phyloP scores from a whole-genome alignment of 2,797 vertebrate genomes.

The Ctenopoma multispine region DNA sequence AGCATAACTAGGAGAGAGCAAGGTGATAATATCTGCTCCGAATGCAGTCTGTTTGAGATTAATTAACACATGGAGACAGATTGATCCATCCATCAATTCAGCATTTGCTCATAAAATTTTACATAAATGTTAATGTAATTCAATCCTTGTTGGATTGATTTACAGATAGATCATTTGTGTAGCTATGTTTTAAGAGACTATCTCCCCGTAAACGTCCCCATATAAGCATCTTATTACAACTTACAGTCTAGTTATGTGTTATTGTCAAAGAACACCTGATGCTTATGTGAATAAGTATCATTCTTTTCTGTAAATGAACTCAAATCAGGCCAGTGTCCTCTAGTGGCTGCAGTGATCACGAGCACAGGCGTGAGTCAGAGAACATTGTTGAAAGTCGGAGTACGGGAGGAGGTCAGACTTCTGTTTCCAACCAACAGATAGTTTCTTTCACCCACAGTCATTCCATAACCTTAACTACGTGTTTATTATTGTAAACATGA shows the following conservation, averaged over 20 bases:
- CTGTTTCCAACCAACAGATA: too few species aligned
- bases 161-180: not conserved
- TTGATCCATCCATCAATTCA: not conserved
- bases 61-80: slow-evolving; percentile 3
- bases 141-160: not conserved
- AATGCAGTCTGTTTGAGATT: slow-evolving; percentile 3
- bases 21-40: slow-evolving; percentile 12
- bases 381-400: too few species aligned
- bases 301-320: too few species aligned
- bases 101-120: not conserved
- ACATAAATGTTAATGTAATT: not conserved
- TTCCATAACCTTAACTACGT: not conserved
- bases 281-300: too few species aligned
- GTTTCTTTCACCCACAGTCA: not conserved
- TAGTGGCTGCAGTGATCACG: too few species aligned
- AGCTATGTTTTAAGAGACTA: not conserved
- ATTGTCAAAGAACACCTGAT: too few species aligned
- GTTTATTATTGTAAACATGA: not conserved
- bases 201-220: too few species aligned
- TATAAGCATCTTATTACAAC: too few species aligned
- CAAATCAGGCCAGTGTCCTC: too few species aligned
- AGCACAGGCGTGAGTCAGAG: too few species aligned
- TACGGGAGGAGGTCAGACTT: too few species aligned
- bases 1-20: not conserved
- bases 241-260: too few species aligned